Evolutionary conservation across 2,113 vertebrate genomes (phyloP).

Genomic region (Rhipidura dahli): DNA sequence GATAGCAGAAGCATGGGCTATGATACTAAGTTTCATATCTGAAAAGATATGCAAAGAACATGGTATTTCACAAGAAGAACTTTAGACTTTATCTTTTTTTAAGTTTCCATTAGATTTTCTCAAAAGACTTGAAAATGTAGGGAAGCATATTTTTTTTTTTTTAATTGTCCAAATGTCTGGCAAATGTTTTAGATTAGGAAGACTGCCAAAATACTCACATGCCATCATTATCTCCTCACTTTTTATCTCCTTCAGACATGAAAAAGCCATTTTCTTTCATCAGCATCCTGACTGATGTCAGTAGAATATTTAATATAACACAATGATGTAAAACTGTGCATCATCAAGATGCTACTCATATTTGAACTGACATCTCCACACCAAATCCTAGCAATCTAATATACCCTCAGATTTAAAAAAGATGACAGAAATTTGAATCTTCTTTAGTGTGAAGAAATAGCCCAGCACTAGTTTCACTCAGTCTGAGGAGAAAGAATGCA

Average conservation of each 20-base stretch:
- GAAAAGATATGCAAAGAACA: not conserved
- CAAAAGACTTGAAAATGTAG: not conserved
- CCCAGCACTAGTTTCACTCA: not conserved
- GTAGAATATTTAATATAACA: not conserved
- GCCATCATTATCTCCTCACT: not conserved
- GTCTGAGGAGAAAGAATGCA: not conserved
- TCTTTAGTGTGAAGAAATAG: not conserved
- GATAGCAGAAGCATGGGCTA: not conserved
- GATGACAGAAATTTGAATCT: not conserved
- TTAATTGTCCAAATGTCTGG: not conserved
- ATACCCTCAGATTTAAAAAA: not conserved
- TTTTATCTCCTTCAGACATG: not conserved
- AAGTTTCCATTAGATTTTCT: not conserved
- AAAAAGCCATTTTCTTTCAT: constrained; percentile 21
- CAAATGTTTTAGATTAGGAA: not conserved
- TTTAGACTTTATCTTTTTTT: not conserved
- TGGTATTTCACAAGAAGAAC: not conserved
- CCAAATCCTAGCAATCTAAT: not conserved
- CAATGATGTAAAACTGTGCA: not conserved
- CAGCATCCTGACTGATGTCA: not conserved
- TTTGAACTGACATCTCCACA: not conserved
- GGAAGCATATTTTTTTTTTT: not conserved
- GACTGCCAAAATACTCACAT: not conserved
- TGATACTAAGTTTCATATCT: not conserved
- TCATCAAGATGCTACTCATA: not conserved